Base-by-base conservation (phyloP, 1,140 invertebrate species). In the Rhagoletis zephyria region DNA sequence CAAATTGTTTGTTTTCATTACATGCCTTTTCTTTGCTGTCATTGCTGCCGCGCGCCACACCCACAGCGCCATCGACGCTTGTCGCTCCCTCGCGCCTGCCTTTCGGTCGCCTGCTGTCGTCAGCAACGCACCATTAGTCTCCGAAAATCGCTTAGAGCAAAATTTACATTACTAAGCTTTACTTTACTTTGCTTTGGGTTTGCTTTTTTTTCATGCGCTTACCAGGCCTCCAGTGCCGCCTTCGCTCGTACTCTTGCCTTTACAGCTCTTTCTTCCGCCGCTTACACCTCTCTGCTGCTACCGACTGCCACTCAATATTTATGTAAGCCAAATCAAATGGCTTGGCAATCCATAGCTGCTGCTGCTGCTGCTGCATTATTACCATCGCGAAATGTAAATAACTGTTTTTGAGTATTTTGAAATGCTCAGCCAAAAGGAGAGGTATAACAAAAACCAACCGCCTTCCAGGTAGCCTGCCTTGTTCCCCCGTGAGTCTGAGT, bases 91-190 rank as follows among this genome's bases (percentile, higher is more conserved):
- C 61, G n/a, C 61, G 16, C 61, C 30, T 30, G 30, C 30, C 30
- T 30, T 63, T 10, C 2, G 48, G 6, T n/a, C 16, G 45, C 6
- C 56, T 10, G 45, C 30, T 1, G 45, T 9, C 30, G 30, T 30
- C 30, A 30, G 0, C 30, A n/a, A 87, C 45, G 86, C 86, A 48
- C 86, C 86, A 87, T 87, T 87, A 87, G 63, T 87, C 61, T 87
- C 67, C 19, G 64, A 67, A 87, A 87, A 87, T 87, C 14, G 86
- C 86, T 87, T 87, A n/a, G 61, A 67, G 86, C 86, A 19, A 87
- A 81, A 87, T 87, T 87, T 87, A 87, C 86, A 87, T 87, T 87
- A 87, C 56, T 67, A 87, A 87, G 86, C 86, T 87, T 86, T 64
- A 45, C 85, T 86, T 51, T 81, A 45, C 67, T 74, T 67, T 67